A percentile compares a stretch with the other conserved stretches of the same genome.
phyloP scores from a whole-genome alignment of 2,888 invertebrate genomes.

The Zaprionus obscuricornis region DNA sequence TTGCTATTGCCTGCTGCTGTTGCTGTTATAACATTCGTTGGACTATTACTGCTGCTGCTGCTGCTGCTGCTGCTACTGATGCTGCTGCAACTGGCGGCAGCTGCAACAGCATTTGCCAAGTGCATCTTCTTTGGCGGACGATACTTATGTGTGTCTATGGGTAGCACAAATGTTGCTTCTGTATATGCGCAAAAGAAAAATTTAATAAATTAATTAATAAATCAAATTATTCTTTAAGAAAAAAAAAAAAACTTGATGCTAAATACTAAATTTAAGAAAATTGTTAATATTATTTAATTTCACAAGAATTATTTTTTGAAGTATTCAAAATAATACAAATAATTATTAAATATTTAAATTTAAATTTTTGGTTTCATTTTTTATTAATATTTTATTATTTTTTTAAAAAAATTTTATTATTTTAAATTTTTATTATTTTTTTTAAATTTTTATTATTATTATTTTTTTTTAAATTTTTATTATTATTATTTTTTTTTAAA shows the following conservation, averaged over 20 bases:
- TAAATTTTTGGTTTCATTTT: too few relatives aligned
- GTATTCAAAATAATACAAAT: too few relatives aligned
- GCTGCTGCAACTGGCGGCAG: constrained; percentile 65
- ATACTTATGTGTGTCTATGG: constrained; percentile 79
- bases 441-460: too few relatives aligned
- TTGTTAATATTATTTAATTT: background rate
- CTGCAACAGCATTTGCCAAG: constrained; percentile 79
- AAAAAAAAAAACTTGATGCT: background rate
- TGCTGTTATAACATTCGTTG: constrained; percentile 21
- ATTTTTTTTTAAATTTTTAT: too few relatives aligned
- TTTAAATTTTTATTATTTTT: too few relatives aligned
- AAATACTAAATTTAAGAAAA: background rate
- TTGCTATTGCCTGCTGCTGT: constrained; percentile 9
- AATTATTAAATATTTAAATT: too few relatives aligned
- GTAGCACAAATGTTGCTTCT: constrained; percentile 78
- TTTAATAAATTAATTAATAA: background rate
- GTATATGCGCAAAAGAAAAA: background rate
- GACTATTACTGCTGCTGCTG: constrained; percentile 31
- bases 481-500: too few relatives aligned
- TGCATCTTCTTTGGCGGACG: constrained; percentile 81
- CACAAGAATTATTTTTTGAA: background rate
- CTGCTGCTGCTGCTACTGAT: constrained; percentile 33
- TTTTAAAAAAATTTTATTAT: too few relatives aligned
- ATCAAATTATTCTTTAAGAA: too few relatives aligned
- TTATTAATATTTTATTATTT: too few relatives aligned